Base-by-base conservation (phyloP, 2,797 vertebrate genomes). In the Chelon auratus region DNA sequence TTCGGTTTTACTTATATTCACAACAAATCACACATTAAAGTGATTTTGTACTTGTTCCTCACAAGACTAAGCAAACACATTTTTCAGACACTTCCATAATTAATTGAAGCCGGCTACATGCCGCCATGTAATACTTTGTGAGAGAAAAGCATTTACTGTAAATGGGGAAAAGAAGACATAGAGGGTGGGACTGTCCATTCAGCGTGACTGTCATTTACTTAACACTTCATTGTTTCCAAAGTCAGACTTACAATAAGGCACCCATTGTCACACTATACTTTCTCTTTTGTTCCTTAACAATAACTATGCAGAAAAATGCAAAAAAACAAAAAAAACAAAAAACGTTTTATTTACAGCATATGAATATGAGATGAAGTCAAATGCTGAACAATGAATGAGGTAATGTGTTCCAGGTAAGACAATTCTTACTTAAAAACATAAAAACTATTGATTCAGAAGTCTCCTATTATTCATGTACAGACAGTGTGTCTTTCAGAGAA, bases 391-490 rank as follows among this genome's bases (percentile, higher is more conserved):
- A 90, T 89, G 87, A 92, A 81, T 82, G 68, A 89, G 64, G 85
- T 87, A 86, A 89, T 88, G 87, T 84, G 90, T 89, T 93, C 88
- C 90, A 92, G 91, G 89, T 87, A 86, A 80, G 81, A 84, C 78
- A 69, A 77, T 84, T 80, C 72, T 84, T 85, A 82, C 81, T 84
- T 85, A 77, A 90, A 86, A 89, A 87, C 80, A 85, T 79, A 70
- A 86, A 92, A 93, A 92, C 84, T 87, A 92, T 86, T 87, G 89
- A 92, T 93, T 91, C 89, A 90, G 84, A 82, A 84, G 85, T 76
- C 81, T 82, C 87, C 81, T 92, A 82, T 93, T 86, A 91, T 92
- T 93, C 89, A 92, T 89, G 87, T 89, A 88, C 80, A 93, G 87
- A 91, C 89, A 87, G 79, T 73, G 77, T 78, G 86, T 91, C 91